Evolutionary conservation across 2,113 vertebrate genomes (phyloP).

Genomic region (Onychostoma macrolepis): DNA sequence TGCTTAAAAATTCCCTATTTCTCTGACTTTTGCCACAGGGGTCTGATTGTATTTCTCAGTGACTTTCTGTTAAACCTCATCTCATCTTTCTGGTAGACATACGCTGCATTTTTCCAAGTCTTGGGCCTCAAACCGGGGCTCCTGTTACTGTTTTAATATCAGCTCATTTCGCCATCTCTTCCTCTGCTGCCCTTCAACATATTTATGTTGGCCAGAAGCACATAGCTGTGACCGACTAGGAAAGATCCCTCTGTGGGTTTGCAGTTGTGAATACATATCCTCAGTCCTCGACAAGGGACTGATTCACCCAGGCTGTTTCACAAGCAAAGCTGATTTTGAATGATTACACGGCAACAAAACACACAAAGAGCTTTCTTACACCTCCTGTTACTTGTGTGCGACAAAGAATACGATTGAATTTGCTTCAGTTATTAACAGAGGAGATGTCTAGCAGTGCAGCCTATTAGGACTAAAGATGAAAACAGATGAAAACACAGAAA

Average conservation of each 20-base stretch:
- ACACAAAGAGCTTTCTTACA: slow-evolving; percentile 24
- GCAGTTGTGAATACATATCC: slow-evolving; percentile 41
- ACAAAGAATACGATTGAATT: background rate
- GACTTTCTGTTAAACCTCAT: slow-evolving; percentile 35
- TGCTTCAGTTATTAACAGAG: background rate
- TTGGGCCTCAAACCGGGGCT: slow-evolving; percentile 41
- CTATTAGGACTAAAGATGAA: background rate
- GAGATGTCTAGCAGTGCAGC: background rate
- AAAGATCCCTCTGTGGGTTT: slow-evolving; percentile 50
- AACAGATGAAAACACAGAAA: background rate
- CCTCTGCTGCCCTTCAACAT: slow-evolving; percentile 47
- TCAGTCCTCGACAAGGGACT: slow-evolving; percentile 19
- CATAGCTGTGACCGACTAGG: slow-evolving; percentile 35
- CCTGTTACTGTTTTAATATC: slow-evolving; percentile 44
- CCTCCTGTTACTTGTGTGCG: background rate
- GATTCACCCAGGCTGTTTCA: slow-evolving; percentile 59
- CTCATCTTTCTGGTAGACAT: slow-evolving; percentile 25
- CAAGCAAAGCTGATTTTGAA: slow-evolving; percentile 61
- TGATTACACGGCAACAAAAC: slow-evolving; percentile 55
- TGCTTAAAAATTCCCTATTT: background rate
- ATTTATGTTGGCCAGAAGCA: slow-evolving; percentile 47
- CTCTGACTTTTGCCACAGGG: slow-evolving; percentile 39
- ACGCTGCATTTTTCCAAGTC: background rate
- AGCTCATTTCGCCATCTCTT: slow-evolving; percentile 49
- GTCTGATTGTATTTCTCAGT: slow-evolving; percentile 38